These are phyloP conservation scores for Sylvilagus floridanus DNA, from an alignment of 2,797 vertebrate genomes.

Conservation along the genomic window DNA sequence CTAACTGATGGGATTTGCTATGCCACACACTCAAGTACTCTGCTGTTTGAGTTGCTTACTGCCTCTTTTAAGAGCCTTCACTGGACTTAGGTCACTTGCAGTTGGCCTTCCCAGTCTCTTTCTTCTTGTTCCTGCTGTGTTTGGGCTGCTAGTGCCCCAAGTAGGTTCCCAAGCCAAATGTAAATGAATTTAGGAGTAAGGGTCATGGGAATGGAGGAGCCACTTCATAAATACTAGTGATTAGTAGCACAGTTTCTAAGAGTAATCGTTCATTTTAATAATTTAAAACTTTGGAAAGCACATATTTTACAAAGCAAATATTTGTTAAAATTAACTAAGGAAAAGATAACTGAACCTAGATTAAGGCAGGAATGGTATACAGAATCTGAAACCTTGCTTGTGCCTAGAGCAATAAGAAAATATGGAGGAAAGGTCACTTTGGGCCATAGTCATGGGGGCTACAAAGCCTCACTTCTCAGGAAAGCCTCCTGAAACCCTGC, in stretches of 20 bases:
- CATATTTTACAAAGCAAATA: neutral
- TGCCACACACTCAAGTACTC: neutral
- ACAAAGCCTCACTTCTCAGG: neutral
- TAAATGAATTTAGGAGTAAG: neutral
- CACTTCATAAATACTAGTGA: neutral
- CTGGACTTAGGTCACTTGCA: neutral
- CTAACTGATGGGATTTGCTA: neutral
- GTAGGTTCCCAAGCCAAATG: neutral
- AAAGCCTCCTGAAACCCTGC: neutral
- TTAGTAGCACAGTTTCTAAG: neutral
- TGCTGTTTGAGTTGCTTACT: neutral
- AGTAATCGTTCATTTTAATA: neutral
- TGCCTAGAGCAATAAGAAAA: neutral
- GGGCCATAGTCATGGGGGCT: neutral
- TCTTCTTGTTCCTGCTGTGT: neutral
- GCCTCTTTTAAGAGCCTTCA: neutral
- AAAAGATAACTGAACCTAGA: neutral
- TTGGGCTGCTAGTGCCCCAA: neutral
- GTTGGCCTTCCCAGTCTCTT: neutral
- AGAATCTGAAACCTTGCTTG: neutral
- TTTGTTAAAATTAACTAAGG: neutral
- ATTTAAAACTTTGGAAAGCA: neutral
- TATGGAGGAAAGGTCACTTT: neutral
- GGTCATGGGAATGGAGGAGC: neutral
- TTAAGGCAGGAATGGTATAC: neutral